Conservation (phyloP, 2,888 invertebrate species). For the Dasypolia templi region DNA sequence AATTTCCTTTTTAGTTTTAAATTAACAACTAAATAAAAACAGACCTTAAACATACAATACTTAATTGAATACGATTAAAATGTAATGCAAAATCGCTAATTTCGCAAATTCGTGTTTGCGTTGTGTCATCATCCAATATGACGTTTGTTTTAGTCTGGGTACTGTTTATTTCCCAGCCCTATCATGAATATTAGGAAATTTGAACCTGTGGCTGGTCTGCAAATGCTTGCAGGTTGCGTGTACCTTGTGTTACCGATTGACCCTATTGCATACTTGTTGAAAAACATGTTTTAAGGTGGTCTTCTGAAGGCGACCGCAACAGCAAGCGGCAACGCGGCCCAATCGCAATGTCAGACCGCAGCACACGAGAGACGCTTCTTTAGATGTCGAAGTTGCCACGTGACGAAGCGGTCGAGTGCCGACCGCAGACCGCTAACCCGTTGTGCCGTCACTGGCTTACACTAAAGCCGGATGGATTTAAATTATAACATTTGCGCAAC, state of each 20-base stretch:
- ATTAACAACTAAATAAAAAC: no score
- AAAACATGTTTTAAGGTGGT: background rate
- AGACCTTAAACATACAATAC: no score
- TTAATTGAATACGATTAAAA: no score
- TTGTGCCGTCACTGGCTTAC: background rate
- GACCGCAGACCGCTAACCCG: background rate
- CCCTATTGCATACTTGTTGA: background rate
- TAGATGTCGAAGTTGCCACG: background rate
- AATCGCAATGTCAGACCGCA: background rate
- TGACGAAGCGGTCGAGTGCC: background rate
- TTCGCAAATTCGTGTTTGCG: no score
- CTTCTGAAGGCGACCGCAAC: background rate
- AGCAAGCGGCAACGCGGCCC: background rate
- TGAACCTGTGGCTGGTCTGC: background rate
- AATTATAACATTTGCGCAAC: background rate
- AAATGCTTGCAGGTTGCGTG: constrained; percentile 1
- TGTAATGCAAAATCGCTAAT: no score
- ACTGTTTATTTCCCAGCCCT: no score
- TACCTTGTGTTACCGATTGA: no score
- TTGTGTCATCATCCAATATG: no score
- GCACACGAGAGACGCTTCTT: background rate
- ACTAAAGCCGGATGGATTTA: background rate
- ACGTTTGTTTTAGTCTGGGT: no score
- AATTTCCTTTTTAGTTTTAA: no score
- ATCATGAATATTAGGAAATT: background rate